Evolutionary conservation across 2,113 vertebrate genomes (phyloP).

Genomic region (Cyanoramphus novaezelandiae): DNA sequence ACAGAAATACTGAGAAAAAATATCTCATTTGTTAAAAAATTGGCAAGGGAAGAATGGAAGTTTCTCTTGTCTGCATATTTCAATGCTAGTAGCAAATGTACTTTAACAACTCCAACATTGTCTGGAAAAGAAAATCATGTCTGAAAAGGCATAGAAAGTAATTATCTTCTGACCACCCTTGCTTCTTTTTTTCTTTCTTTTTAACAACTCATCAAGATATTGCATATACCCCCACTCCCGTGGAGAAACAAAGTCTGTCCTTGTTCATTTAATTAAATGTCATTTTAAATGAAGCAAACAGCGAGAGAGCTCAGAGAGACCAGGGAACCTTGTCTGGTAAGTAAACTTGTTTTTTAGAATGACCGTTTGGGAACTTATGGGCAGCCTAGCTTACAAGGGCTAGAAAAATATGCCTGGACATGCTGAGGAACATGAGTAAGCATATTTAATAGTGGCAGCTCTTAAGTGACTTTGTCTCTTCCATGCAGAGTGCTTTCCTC

Average conservation of each 20-base stretch:
- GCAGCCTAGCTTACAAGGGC: background rate
- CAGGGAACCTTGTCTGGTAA: background rate
- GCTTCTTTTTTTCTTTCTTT: conserved; percentile 7
- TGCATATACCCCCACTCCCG: background rate
- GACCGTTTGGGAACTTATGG: conserved; percentile 42
- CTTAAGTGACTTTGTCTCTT: background rate
- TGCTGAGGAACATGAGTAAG: conserved; percentile 17
- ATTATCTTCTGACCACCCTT: conserved; percentile 36
- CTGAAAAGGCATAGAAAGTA: conserved; percentile 33
- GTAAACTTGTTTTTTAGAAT: conserved; percentile 41
- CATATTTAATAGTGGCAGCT: conserved; percentile 31
- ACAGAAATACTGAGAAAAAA: background rate
- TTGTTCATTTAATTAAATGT: conserved; percentile 72
- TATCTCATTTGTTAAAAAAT: background rate
- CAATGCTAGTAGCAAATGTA: background rate
- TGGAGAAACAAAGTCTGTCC: conserved; percentile 45
- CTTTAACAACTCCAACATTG: conserved; percentile 4
- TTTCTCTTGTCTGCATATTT: background rate
- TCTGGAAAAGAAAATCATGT: background rate
- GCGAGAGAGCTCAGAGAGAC: background rate
- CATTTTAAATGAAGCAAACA: conserved; percentile 68
- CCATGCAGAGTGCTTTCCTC: background rate
- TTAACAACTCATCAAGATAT: background rate
- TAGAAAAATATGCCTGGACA: conserved; percentile 45
- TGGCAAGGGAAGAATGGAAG: background rate